These are phyloP conservation scores for Porphyrio hochstetteri DNA, from an alignment of 2,113 vertebrate species.

Conservation along the genomic window DNA sequence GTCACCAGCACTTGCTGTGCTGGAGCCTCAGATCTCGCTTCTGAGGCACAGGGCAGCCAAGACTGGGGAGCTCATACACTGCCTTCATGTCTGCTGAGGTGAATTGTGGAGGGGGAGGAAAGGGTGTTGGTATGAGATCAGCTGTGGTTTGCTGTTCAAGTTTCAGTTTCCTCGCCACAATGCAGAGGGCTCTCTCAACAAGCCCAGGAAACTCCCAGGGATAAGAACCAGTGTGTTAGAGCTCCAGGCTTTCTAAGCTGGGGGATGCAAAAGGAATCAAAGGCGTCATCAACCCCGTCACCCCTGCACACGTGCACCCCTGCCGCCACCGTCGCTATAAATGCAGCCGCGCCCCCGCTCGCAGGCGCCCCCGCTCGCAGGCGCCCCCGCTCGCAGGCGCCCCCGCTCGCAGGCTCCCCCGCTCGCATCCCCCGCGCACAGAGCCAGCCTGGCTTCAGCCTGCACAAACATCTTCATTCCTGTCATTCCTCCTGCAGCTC, in stretches of 20 bases:
- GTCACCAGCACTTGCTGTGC: neutral
- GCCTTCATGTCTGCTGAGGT: neutral
- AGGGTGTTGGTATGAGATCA: neutral
- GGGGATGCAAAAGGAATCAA: neutral
- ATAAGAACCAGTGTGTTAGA: neutral
- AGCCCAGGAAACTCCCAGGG: neutral
- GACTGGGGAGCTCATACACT: neutral
- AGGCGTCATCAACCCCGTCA: neutral
- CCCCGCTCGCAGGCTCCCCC: neutral
- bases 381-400: neutral
- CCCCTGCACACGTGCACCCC: neutral
- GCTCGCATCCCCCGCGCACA: neutral
- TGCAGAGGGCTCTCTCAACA: neutral
- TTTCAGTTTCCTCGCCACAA: neutral
- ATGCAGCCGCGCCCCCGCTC: neutral
- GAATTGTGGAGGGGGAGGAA: neutral
- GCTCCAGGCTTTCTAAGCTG: neutral
- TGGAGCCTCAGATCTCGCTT: neutral
- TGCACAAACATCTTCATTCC: conserved; percentile 57
- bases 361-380: neutral
- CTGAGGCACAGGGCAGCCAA: neutral
- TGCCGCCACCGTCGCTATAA: neutral
- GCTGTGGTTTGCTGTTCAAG: neutral
- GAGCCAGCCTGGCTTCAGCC: conserved; percentile 52
- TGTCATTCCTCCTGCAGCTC: conserved; percentile 19